Conservation (phyloP, 2,113 vertebrate genomes). For the Anguilla rostrata region DNA sequence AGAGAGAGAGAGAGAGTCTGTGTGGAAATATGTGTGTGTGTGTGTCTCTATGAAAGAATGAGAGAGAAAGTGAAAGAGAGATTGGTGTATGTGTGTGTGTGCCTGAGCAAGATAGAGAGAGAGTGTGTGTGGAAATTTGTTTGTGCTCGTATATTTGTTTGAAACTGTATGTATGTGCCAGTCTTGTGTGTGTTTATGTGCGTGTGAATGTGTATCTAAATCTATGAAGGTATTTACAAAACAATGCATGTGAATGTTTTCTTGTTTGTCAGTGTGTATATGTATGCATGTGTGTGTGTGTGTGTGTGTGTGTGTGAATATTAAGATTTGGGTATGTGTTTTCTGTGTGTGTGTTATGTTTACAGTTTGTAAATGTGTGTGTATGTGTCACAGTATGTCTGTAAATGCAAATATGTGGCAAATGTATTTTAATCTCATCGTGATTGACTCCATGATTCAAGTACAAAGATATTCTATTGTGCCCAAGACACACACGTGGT, state of each 20-base stretch:
- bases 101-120: neutral
- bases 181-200: neutral
- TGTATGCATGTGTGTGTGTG: conserved; percentile 23
- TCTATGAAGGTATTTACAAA: neutral
- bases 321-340: too few species aligned
- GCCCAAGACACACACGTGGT: neutral
- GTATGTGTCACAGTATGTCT: conserved; percentile 15
- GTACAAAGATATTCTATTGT: neutral
- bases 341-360: too few species aligned
- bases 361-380: conserved; percentile 23
- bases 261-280: conserved; percentile 35
- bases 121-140: neutral
- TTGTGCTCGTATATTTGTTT: too few species aligned
- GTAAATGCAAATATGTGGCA: too few species aligned
- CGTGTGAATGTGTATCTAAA: neutral
- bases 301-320: conserved; percentile 20
- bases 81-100: too few species aligned
- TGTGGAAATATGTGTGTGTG: neutral
- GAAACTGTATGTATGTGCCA: too few species aligned
- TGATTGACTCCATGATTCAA: neutral
- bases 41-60: conserved; percentile 47
- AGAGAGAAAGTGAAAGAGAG: too few species aligned
- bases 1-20: neutral
- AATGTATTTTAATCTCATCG: neutral
- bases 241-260: neutral